phyloP scores from a whole-genome alignment of 2,888 invertebrate species.

The Azorinus chamasolen region DNA sequence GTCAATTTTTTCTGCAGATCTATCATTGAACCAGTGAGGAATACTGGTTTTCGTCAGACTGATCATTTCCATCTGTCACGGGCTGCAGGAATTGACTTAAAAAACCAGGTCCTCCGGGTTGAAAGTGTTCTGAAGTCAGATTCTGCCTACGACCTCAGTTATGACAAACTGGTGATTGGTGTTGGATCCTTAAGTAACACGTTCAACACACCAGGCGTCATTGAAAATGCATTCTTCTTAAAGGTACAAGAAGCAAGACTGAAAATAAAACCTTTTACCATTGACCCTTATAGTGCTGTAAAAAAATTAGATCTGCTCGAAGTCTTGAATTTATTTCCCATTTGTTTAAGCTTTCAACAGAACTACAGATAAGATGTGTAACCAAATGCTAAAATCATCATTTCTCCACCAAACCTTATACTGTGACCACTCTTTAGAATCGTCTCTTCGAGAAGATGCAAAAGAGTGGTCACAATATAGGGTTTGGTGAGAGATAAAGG shows the following conservation, averaged over 20 bases:
- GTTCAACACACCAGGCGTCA: slow-evolving; percentile 86
- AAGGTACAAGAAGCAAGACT: slow-evolving; percentile 83
- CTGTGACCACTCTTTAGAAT: too few species aligned
- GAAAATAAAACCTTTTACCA: too few species aligned
- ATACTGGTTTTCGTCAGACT: slow-evolving; percentile 84
- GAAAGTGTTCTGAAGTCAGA: slow-evolving; percentile 80
- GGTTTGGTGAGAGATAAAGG: too few species aligned
- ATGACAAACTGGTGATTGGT: slow-evolving; percentile 86
- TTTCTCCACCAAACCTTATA: too few species aligned
- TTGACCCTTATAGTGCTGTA: too few species aligned
- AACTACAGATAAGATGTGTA: too few species aligned
- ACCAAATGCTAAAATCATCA: too few species aligned
- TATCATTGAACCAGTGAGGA: slow-evolving; percentile 86
- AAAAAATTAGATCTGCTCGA: too few species aligned
- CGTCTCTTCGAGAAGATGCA: too few species aligned
- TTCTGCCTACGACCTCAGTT: slow-evolving; percentile 79
- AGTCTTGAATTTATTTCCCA: too few species aligned
- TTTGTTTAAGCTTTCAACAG: too few species aligned
- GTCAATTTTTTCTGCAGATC: slow-evolving; percentile 78
- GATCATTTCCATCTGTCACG: slow-evolving; percentile 85
- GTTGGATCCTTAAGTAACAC: slow-evolving; percentile 87
- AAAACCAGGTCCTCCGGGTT: slow-evolving; percentile 76
- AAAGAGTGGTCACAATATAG: too few species aligned
- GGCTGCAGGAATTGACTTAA: slow-evolving; percentile 81
- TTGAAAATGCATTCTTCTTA: slow-evolving; percentile 86